Conservation (phyloP, 2,797 vertebrate genomes). For the Erethizon dorsatum region DNA sequence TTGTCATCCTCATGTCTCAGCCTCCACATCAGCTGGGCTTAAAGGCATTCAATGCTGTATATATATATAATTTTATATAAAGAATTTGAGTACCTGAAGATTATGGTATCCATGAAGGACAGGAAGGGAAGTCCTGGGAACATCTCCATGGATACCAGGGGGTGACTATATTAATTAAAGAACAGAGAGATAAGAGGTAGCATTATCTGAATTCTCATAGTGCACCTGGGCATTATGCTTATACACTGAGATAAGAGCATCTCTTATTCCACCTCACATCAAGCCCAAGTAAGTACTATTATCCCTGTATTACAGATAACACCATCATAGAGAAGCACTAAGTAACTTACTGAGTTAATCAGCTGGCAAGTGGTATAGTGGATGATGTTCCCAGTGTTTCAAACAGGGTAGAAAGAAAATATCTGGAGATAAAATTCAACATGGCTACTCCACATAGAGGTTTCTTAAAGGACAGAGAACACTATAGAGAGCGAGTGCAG, state of each 20-base stretch:
- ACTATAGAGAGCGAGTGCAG: neutral
- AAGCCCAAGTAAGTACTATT: neutral
- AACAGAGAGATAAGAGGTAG: neutral
- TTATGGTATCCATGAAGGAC: neutral
- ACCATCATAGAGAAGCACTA: neutral
- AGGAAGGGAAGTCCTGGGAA: neutral
- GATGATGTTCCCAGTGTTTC: neutral
- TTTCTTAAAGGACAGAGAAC: neutral
- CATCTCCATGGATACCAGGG: neutral
- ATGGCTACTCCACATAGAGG: neutral
- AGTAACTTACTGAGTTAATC: neutral
- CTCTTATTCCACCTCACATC: neutral
- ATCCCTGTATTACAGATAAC: neutral
- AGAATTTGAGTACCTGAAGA: no score
- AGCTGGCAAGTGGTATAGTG: neutral
- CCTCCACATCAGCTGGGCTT: neutral
- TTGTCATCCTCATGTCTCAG: neutral
- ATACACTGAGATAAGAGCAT: neutral
- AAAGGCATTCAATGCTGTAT: neutral
- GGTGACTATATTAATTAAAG: neutral
- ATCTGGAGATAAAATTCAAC: slow-evolving; percentile 22
- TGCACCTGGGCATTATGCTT: neutral
- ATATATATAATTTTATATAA: neutral
- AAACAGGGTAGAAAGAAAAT: neutral
- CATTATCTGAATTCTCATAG: neutral